Evolutionary conservation across 2,797 vertebrate species (phyloP).

Genomic region (Poecile montanus): DNA sequence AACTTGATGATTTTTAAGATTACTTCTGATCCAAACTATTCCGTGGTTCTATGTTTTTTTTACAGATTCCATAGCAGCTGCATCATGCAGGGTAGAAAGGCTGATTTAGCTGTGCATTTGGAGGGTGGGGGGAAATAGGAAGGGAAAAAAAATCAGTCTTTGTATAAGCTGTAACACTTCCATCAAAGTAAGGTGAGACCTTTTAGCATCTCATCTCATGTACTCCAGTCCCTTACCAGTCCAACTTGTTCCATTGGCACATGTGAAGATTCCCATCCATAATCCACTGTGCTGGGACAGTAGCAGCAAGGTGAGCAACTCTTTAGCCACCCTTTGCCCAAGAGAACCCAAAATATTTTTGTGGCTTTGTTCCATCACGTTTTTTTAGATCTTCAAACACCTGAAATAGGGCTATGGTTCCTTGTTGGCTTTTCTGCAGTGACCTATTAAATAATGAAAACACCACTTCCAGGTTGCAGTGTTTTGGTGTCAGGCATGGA

Average conservation of each 20-base stretch:
- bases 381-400: not conserved
- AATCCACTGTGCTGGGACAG: not conserved
- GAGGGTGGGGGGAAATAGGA: rapidly evolving
- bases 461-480: not conserved
- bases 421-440: not conserved
- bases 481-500: not conserved
- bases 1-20: not conserved
- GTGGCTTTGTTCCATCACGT: not conserved
- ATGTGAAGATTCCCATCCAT: not conserved
- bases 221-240: not conserved
- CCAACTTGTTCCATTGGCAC: not conserved
- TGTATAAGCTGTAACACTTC: not conserved
- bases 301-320: not conserved
- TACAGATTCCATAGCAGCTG: not conserved
- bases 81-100: not conserved
- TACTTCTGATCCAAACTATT: not conserved
- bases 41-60: not conserved
- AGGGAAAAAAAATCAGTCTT: rapidly evolving
- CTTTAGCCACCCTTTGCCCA: not conserved
- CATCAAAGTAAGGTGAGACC: not conserved
- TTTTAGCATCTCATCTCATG: not conserved
- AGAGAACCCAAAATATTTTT: not conserved
- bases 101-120: not conserved
- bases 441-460: not conserved
- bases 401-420: not conserved